These are phyloP conservation scores for Apocheima hispidaria DNA, from an alignment of 2,888 invertebrate species.

Conservation along the genomic window DNA sequence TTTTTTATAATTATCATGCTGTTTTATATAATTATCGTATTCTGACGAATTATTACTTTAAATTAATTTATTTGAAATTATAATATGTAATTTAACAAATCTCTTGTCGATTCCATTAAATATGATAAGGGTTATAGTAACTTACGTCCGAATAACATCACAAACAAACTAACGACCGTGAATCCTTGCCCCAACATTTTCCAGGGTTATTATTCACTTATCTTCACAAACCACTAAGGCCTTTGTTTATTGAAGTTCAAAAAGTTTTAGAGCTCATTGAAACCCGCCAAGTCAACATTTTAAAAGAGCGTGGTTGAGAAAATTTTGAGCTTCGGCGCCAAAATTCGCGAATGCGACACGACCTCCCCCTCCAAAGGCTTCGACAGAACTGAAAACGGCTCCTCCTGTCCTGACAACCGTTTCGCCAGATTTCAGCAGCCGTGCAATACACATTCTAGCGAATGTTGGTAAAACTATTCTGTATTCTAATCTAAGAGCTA, in stretches of 20 bases:
- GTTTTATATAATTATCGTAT: no score
- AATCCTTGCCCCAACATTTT: conserved; percentile 66
- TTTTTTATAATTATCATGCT: no score
- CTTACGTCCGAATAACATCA: conserved; percentile 75
- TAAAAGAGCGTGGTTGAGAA: conserved; percentile 29
- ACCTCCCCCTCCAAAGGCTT: conserved; percentile 39
- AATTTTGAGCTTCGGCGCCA: conserved; percentile 36
- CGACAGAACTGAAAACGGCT: conserved; percentile 47
- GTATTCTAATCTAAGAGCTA: conserved; percentile 6
- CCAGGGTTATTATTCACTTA: conserved; percentile 49
- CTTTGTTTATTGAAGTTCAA: conserved; percentile 18
- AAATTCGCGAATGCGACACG: conserved; percentile 28
- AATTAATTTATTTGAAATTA: no score
- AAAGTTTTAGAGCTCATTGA: conserved; percentile 9
- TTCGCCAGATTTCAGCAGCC: conserved; percentile 41
- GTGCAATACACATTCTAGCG: conserved; percentile 29
- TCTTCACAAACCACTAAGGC: conserved; percentile 44
- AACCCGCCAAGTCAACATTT: conserved; percentile 34
- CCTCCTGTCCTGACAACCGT: conserved; percentile 42
- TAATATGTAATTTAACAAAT: no score
- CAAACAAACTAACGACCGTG: conserved; percentile 58
- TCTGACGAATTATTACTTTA: no score
- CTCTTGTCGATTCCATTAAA: neutral
- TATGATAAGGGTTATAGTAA: neutral
- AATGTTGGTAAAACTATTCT: conserved; percentile 9